Percentiles rank a stretch among this genome's conserved stretches.
Conservation (phyloP, 2,113 vertebrate species). For the Lamprologus callipterus region DNA sequence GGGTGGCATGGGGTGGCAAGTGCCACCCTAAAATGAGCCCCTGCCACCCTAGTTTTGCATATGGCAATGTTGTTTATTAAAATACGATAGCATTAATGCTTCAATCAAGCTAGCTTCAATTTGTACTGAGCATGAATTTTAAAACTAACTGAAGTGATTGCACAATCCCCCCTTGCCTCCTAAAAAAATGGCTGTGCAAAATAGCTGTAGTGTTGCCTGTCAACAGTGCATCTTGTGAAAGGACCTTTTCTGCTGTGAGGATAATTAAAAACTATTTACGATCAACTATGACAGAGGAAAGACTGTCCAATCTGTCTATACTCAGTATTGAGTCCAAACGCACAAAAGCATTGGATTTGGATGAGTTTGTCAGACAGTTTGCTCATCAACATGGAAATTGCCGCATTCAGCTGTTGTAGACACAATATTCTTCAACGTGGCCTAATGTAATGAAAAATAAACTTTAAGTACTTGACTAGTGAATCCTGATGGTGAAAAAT, state of each 20-base stretch:
- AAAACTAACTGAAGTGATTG: neutral
- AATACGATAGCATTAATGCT: neutral
- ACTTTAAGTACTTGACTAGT: neutral
- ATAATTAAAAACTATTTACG: neutral
- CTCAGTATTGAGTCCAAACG: neutral
- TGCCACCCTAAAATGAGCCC: neutral
- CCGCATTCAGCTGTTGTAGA: neutral
- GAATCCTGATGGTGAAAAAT: accelerated
- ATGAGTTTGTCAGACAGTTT: neutral
- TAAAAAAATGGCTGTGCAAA: neutral
- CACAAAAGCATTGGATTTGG: neutral
- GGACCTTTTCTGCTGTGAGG: neutral
- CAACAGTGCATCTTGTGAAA: neutral
- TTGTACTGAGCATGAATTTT: neutral
- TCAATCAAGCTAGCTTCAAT: neutral
- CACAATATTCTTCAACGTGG: neutral
- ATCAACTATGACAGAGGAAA: neutral
- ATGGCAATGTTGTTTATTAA: neutral
- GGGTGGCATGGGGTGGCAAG: neutral
- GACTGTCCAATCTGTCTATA: neutral
- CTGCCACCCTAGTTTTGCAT: neutral
- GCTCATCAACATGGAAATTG: neutral
- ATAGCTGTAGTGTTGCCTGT: neutral
- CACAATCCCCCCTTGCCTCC: neutral
- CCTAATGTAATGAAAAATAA: neutral